These are phyloP conservation scores for Hozukius guyotensis DNA, from an alignment of 2,797 vertebrate species.

Conservation along the genomic window DNA sequence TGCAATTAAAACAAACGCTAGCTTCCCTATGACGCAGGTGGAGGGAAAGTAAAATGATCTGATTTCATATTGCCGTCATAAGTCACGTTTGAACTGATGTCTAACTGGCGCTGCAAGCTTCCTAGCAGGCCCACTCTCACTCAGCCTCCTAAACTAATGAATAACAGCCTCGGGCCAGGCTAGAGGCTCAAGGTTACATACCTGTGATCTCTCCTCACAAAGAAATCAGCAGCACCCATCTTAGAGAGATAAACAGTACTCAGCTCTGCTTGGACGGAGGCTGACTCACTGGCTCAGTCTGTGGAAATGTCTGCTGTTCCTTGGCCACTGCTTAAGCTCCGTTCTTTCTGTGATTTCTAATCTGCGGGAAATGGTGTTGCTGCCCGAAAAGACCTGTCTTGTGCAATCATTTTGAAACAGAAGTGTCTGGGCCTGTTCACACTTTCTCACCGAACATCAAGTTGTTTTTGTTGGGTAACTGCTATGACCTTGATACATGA, in stretches of 20 bases:
- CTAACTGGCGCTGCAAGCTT: slow-evolving; percentile 34
- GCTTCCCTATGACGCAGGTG: neutral
- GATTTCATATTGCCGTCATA: slow-evolving; percentile 21
- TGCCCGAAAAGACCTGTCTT: slow-evolving; percentile 18
- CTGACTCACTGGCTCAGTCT: slow-evolving; percentile 65
- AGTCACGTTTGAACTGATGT: slow-evolving; percentile 33
- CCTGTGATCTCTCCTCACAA: slow-evolving; percentile 55
- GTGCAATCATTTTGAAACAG: slow-evolving; percentile 31
- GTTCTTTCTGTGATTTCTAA: slow-evolving; percentile 48
- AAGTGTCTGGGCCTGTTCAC: slow-evolving; percentile 42
- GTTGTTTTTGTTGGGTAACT: slow-evolving; percentile 22
- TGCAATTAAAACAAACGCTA: slow-evolving; percentile 4
- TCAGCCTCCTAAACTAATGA: slow-evolving; percentile 56
- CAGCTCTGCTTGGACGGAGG: slow-evolving; percentile 57
- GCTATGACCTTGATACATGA: slow-evolving; percentile 37
- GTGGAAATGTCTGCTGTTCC: slow-evolving; percentile 63
- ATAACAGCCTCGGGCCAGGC: slow-evolving; percentile 58
- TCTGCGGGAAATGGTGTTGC: slow-evolving; percentile 40
- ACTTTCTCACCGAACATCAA: slow-evolving; percentile 2
- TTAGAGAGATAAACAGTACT: slow-evolving; percentile 68
- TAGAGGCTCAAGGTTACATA: slow-evolving; percentile 61
- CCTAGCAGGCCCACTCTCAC: slow-evolving; percentile 36
- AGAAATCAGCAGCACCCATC: slow-evolving; percentile 73
- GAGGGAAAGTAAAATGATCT: neutral
- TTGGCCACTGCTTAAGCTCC: slow-evolving; percentile 43